A percentile compares a stretch with the other conserved stretches of the same genome.
Evolutionary conservation across 1,140 invertebrate species (phyloP).

Genomic region (Yoshiicerus persimilis): DNA sequence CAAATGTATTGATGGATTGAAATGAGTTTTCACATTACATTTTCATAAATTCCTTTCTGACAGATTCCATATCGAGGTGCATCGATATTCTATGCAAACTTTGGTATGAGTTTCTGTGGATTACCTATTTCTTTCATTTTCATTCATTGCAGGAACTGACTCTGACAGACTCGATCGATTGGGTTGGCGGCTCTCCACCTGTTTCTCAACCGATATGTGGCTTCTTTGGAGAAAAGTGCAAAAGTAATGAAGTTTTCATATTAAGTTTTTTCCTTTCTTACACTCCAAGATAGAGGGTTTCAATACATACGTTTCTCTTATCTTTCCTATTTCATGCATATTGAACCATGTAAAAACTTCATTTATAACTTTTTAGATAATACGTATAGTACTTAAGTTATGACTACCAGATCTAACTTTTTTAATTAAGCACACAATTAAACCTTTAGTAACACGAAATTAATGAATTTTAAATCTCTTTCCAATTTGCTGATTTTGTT

Average conservation of each 20-base stretch:
- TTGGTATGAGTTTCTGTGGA: neutral
- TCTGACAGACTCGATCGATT: slow-evolving; percentile 69
- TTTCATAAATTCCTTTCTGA: neutral
- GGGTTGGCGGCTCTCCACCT: slow-evolving; percentile 74
- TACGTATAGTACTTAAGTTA: neutral
- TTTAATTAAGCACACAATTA: no score
- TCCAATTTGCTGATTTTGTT: neutral
- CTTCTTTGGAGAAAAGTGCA: slow-evolving; percentile 86
- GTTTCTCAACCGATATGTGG: slow-evolving; percentile 92
- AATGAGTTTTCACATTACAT: neutral
- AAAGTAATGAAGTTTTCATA: slow-evolving; percentile 60
- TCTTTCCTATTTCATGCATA: no score
- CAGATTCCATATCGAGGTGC: neutral
- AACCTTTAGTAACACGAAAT: no score
- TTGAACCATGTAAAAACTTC: neutral
- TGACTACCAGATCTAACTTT: no score
- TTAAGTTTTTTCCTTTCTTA: neutral
- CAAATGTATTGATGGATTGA: neutral
- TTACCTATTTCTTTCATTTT: neutral
- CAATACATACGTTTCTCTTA: neutral
- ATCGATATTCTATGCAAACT: neutral
- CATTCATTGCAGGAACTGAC: slow-evolving; percentile 63
- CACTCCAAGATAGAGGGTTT: neutral
- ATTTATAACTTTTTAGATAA: neutral
- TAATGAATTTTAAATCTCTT: neutral